Evolutionary conservation across 2,888 invertebrate species (phyloP).

Genomic region (Oconnorella tubifera): DNA sequence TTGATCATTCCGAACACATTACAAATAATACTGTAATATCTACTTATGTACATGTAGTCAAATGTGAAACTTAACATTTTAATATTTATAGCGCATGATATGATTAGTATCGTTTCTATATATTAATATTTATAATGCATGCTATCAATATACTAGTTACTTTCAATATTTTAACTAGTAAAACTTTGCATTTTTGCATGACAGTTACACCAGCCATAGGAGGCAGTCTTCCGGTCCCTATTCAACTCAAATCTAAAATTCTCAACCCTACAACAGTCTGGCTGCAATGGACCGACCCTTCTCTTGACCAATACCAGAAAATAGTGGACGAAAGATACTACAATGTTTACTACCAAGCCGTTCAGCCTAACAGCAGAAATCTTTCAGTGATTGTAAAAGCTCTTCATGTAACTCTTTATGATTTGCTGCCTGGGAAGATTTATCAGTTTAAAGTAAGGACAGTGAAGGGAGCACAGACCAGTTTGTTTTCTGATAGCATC

Average conservation of each 20-base stretch:
- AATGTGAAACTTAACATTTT: too few relatives aligned
- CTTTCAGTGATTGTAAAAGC: conserved; percentile 73
- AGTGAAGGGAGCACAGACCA: conserved; percentile 59
- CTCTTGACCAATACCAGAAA: conserved; percentile 28
- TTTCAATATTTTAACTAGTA: too few relatives aligned
- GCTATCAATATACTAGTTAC: too few relatives aligned
- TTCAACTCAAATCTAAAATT: conserved; percentile 6
- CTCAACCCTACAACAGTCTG: conserved; percentile 22
- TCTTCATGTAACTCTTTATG: conserved; percentile 70
- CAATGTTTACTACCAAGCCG: conserved; percentile 31
- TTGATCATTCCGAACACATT: too few relatives aligned
- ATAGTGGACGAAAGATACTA: conserved; percentile 35
- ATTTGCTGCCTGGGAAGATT: conserved; percentile 73
- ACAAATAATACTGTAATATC: too few relatives aligned
- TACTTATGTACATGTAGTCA: too few relatives aligned
- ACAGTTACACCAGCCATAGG: neutral
- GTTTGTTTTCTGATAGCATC: conserved; percentile 31
- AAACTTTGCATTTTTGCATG: too few relatives aligned
- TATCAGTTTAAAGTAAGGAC: conserved; percentile 91
- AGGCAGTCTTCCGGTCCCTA: conserved; percentile 5
- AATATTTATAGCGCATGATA: too few relatives aligned
- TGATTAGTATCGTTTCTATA: too few relatives aligned
- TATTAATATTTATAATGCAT: too few relatives aligned
- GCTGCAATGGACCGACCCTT: conserved; percentile 35
- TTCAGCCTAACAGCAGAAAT: conserved; percentile 18